Conservation (phyloP, 92 coral and sea anemone genomes). For the Actinostola sp. region DNA sequence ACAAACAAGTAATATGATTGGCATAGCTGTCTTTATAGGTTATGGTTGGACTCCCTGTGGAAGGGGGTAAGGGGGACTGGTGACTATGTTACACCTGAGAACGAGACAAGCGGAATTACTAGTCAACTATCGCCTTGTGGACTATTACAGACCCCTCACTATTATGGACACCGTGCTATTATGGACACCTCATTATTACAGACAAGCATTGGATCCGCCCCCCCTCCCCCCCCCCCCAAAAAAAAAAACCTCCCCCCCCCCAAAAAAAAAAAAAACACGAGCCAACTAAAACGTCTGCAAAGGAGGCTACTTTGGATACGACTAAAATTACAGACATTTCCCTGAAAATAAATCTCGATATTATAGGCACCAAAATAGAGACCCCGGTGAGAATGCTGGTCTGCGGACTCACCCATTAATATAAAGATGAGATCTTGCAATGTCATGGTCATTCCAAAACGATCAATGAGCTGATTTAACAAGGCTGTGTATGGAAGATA, state of each 20-base stretch:
- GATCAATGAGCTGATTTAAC: constrained; percentile 36
- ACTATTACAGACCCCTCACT: no score
- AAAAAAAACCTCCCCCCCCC: no score
- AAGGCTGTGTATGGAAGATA: constrained; percentile 24
- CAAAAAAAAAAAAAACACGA: neutral
- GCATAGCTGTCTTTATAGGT: neutral
- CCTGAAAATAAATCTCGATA: neutral
- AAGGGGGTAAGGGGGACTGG: no score
- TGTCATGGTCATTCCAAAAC: constrained; percentile 46
- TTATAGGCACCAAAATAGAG: neutral
- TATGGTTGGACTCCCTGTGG: neutral
- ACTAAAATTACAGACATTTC: neutral
- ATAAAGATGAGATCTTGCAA: constrained; percentile 72
- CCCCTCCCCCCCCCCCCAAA: no score
- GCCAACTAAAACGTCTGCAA: neutral
- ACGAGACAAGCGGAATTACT: no score
- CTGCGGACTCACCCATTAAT: constrained; percentile 61
- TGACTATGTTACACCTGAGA: no score
- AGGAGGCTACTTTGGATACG: no score
- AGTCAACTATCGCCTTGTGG: no score
- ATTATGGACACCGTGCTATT: no score
- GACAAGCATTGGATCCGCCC: no score
- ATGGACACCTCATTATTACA: no score
- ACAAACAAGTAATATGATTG: neutral
- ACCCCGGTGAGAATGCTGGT: no score